Percentiles rank a stretch among this genome's conserved stretches.
phyloP scores from a whole-genome alignment of 1,140 invertebrate species.

The Bombus difficillimus region DNA sequence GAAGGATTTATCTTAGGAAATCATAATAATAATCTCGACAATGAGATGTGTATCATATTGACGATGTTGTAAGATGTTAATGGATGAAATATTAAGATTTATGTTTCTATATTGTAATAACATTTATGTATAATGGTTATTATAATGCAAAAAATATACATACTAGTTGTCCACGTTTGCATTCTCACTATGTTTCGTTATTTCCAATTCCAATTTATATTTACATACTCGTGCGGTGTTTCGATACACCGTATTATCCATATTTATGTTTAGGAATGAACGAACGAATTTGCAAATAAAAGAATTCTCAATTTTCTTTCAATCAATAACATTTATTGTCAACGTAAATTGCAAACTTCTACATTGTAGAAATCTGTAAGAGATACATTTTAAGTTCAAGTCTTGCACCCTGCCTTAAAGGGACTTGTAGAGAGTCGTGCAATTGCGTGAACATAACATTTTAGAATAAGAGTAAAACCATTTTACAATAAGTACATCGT shows the following conservation, averaged over 20 bases:
- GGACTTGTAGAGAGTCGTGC: constrained; percentile 75
- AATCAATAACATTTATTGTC: constrained; percentile 60
- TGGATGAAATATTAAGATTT: constrained; percentile 73
- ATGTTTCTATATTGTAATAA: constrained; percentile 79
- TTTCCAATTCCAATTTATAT: not conserved
- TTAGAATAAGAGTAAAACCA: constrained; percentile 40
- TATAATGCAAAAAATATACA: constrained; percentile 74
- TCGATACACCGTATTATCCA: not conserved
- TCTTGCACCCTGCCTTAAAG: constrained; percentile 75
- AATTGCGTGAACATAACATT: constrained; percentile 67
- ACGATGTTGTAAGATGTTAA: constrained; percentile 71
- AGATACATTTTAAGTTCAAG: constrained; percentile 58
- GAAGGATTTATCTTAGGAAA: constrained; percentile 41
- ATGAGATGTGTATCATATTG: constrained; percentile 60
- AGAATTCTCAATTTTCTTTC: not conserved
- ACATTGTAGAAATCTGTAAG: constrained; percentile 73
- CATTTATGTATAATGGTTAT: constrained; percentile 77
- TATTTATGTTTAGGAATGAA: not conserved
- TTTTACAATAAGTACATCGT: constrained; percentile 35
- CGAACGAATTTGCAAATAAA: not conserved
- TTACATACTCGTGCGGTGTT: no score
- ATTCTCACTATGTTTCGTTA: not conserved
- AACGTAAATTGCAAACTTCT: constrained; percentile 74
- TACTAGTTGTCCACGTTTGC: constrained; percentile 70
- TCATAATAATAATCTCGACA: constrained; percentile 57